Base-by-base conservation (phyloP, 2,797 vertebrate species). In the Poeciliopsis gracilis region DNA sequence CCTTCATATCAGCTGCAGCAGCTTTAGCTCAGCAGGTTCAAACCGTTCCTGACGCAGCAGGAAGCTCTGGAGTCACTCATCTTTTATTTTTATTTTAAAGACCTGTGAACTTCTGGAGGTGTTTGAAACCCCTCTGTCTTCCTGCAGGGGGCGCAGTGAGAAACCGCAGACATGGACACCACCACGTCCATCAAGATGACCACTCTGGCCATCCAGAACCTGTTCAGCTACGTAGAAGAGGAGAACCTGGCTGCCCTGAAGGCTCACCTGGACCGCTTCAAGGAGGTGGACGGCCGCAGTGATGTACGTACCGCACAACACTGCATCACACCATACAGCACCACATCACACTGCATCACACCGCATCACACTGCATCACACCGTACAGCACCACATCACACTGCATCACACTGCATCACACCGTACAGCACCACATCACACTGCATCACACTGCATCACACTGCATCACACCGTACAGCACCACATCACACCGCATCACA, bases 271-370 rank as follows among this genome's bases (percentile, higher is more conserved):
- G 98, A 99, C 90, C 99, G 97, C 83, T 97, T 97, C 94, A 97
- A 93, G 82, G 98, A 99, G 81, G 97, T 99, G 30, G 97, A 99
- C 95, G 97, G 98, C 92, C 96, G 97, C 84, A 98, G 98, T 73
- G 98, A 99, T 91, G 98, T 99, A 86, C 93, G 95, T 94, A 63
- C 95, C 13, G 3, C 12, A 46, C 1, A 3, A 4, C 12, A 46
- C 1, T 12, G 2, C 2, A 46, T 3, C 12, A 0, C 45, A 46
- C 2, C 13, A 2, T 12, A 46, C 0, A 4, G 0, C 1, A 46
- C 3, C 3, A 12, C 43, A 45, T 3, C 11, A 0, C 2, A 45
- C 2, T 0, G 11, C 43, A 45, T 2, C 43, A 12, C 43, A 43
- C 2, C 0, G 2, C 10, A 38, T 36, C 36, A 36, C 36, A 36